These are phyloP conservation scores for Hydropotes inermis DNA, from an alignment of 2,113 vertebrate species.

Conservation along the genomic window DNA sequence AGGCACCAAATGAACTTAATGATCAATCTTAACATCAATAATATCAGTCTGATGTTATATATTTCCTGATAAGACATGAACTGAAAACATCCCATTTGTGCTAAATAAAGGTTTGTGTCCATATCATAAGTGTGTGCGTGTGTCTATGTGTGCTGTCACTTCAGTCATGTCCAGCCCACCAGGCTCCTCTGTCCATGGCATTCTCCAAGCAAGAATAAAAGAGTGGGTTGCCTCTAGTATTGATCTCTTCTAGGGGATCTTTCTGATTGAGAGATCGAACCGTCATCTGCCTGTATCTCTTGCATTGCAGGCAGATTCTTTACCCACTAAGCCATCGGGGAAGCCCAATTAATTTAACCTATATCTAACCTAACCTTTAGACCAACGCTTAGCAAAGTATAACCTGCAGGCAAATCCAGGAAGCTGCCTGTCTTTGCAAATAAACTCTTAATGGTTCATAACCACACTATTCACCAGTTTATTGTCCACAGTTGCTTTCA, in stretches of 20 bases:
- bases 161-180: background rate
- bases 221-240: background rate
- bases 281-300: background rate
- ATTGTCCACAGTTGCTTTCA: background rate
- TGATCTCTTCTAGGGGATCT: background rate
- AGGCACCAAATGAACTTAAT: background rate
- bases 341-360: background rate
- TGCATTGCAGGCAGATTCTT: background rate
- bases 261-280: background rate
- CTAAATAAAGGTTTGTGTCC: background rate
- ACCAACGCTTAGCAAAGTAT: background rate
- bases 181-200: background rate
- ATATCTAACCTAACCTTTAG: background rate
- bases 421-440: background rate
- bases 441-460: background rate
- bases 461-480: background rate
- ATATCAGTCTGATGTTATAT: background rate
- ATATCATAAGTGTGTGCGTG: background rate
- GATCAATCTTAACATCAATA: background rate
- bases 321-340: background rate
- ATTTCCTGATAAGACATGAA: background rate
- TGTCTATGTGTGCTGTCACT: accelerated
- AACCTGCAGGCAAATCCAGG: background rate
- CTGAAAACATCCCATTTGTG: background rate
- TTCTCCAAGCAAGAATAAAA: background rate